Conservation (phyloP, 1,140 invertebrate species). For the Caenorhabditis tropicalis region DNA sequence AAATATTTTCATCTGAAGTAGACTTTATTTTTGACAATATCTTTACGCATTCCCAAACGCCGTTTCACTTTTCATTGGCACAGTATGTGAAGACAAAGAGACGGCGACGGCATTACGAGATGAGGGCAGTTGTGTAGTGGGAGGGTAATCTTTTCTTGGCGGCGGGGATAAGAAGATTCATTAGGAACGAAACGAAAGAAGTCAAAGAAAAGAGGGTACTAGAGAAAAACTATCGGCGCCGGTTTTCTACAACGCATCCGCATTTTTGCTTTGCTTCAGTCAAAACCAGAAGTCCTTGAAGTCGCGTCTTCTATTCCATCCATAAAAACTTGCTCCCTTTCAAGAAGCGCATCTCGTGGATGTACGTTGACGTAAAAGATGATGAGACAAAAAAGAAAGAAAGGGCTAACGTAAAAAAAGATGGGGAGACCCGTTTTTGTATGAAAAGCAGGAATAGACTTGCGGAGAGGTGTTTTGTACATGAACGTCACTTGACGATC, state of each 20-base stretch:
- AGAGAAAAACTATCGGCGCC: constrained; percentile 8
- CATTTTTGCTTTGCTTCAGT: neutral
- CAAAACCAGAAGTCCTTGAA: constrained; percentile 26
- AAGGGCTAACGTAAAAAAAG: constrained; percentile 16
- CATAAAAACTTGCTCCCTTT: constrained; percentile 27
- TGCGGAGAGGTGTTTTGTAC: constrained; percentile 34
- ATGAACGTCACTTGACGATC: constrained; percentile 31
- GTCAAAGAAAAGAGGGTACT: neutral
- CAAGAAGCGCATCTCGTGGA: constrained; percentile 24
- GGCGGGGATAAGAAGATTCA: constrained; percentile 8
- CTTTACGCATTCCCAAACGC: neutral
- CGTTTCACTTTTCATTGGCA: constrained; percentile 43
- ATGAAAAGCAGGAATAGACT: constrained; percentile 10
- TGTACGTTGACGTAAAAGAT: constrained; percentile 30
- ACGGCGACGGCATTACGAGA: constrained; percentile 22
- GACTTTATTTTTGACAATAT: neutral
- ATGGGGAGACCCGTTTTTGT: neutral
- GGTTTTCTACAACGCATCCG: constrained; percentile 19
- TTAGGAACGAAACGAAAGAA: neutral
- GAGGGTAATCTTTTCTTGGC: constrained; percentile 32
- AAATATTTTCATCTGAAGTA: neutral
- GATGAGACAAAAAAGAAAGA: neutral
- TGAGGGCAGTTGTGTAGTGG: neutral
- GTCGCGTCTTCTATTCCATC: neutral
- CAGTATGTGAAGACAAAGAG: no score